phyloP scores from a whole-genome alignment of 2,888 invertebrate genomes.

The Gasteruption jaculator region DNA sequence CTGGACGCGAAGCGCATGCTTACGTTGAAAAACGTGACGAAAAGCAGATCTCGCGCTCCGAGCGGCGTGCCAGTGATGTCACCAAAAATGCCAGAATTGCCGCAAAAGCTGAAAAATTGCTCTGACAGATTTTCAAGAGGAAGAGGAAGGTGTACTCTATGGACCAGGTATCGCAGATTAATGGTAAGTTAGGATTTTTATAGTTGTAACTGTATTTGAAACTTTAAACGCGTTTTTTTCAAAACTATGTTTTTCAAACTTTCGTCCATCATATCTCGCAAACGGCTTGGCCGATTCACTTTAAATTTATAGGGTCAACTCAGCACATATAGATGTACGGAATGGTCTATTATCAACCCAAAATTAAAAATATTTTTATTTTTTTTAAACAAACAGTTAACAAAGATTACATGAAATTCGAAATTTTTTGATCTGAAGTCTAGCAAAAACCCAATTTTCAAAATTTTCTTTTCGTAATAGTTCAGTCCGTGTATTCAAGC shows the following conservation, averaged over 20 bases:
- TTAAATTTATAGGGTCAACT: constrained; percentile 9
- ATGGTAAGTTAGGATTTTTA: constrained; percentile 9
- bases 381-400: constrained; percentile 1
- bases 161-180: too few species aligned
- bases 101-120: not conserved
- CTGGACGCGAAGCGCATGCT: not conserved
- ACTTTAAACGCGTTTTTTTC: constrained; percentile 8
- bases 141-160: too few species aligned
- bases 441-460: constrained; percentile 3
- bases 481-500: too few species aligned
- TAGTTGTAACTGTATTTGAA: constrained; percentile 7
- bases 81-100: too few species aligned
- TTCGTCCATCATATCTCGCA: constrained; percentile 9
- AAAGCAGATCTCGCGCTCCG: too few species aligned
- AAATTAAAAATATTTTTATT: constrained; percentile 1
- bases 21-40: not conserved
- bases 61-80: not conserved
- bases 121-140: not conserved
- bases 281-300: constrained; percentile 9
- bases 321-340: constrained; percentile 5
- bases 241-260: constrained; percentile 13
- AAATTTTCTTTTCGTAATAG: too few species aligned
- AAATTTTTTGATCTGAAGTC: constrained; percentile 1
- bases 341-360: not conserved
- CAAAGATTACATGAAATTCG: constrained; percentile 1